Evolutionary conservation across 2,888 invertebrate species (phyloP), one percentile per base, ranked within the genome.

Genomic region (Drosophila barbarae): DNA sequence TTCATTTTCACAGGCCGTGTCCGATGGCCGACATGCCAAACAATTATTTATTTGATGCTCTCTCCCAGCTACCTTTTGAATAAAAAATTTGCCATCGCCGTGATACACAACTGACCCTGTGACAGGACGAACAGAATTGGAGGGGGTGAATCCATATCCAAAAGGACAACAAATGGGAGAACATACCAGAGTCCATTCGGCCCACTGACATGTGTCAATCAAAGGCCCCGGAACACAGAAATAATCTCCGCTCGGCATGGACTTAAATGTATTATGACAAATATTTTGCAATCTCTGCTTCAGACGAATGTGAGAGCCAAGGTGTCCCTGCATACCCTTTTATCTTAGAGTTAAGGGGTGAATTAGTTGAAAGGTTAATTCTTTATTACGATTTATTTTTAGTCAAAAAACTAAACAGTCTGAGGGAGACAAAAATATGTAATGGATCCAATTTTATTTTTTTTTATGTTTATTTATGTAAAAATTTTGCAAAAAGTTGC

Each of bases 221-320:
- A 81, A 74, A 68, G 49, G n/a, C 28, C 18, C 38, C 49, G 42
- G 56, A 69, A 68, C 72, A 71, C 70, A 65, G 68, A 64, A 76
- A 78, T 85, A 85, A 82, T 82, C 82, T 85, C 74, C 71, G 75
- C 70, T 77, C 77, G 83, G 84, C 86, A 81, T 78, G 84, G 76
- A 81, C 83, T 85, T 82, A 82, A 83, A 84, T 80, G 84, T 85
- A 80, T 85, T 81, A 83, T 81, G 81, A 85, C 81, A 81, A 81
- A 81, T 81, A 81, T 85, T 77, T 83, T 64, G 68, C 73, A 73
- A 77, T 85, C 84, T 82, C 65, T 74, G 72, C 53, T 39, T 35
- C 65, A 30, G 54, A 46, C 46, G 21, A 34, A 49, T 52, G 65
- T 15, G 30, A 13, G 34, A 32, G 23, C 12, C 36, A 32, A 44